Conservation (phyloP, 2,797 vertebrate species). For the Neosilurus hyrtlii region DNA sequence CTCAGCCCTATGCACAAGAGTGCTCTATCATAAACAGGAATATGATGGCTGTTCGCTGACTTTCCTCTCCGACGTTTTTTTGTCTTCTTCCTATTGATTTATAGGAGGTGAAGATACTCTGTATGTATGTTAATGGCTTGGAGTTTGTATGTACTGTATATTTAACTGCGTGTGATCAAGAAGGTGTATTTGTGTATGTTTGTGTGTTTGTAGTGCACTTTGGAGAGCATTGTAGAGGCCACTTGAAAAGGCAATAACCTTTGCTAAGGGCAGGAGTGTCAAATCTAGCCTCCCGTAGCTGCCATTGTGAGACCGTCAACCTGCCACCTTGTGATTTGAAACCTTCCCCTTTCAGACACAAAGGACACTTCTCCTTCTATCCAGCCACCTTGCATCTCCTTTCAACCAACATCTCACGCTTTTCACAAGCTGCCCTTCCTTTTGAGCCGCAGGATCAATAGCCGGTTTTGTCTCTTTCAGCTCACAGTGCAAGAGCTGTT, state of each 20-base stretch:
- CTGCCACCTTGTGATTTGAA: slow-evolving; percentile 69
- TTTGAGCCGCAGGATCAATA: slow-evolving; percentile 76
- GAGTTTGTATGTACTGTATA: slow-evolving; percentile 18
- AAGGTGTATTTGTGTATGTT: slow-evolving; percentile 18
- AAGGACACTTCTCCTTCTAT: slow-evolving; percentile 62
- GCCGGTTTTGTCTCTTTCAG: slow-evolving; percentile 73
- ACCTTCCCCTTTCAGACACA: slow-evolving; percentile 66
- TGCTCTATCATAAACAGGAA: slow-evolving; percentile 45
- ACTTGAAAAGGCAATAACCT: slow-evolving; percentile 72
- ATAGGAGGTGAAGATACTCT: slow-evolving; percentile 44
- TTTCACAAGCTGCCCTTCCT: slow-evolving; percentile 65
- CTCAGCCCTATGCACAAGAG: slow-evolving; percentile 44
- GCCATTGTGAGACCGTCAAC: slow-evolving; percentile 71
- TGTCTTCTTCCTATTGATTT: slow-evolving; percentile 60
- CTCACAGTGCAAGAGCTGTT: slow-evolving; percentile 46
- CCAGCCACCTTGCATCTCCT: slow-evolving; percentile 67
- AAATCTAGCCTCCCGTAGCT: slow-evolving; percentile 66
- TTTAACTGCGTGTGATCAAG: slow-evolving; percentile 33
- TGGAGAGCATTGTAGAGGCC: slow-evolving; percentile 61
- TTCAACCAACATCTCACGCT: slow-evolving; percentile 63
- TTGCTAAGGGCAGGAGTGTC: slow-evolving; percentile 63
- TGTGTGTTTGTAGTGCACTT: slow-evolving; percentile 51
- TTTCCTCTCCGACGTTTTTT: slow-evolving; percentile 58
- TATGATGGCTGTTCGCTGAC: slow-evolving; percentile 54
- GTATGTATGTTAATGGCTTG: slow-evolving; percentile 21